Evolutionary conservation across 1,140 invertebrate genomes (phyloP).

Genomic region (Dendrolimus punctatus): DNA sequence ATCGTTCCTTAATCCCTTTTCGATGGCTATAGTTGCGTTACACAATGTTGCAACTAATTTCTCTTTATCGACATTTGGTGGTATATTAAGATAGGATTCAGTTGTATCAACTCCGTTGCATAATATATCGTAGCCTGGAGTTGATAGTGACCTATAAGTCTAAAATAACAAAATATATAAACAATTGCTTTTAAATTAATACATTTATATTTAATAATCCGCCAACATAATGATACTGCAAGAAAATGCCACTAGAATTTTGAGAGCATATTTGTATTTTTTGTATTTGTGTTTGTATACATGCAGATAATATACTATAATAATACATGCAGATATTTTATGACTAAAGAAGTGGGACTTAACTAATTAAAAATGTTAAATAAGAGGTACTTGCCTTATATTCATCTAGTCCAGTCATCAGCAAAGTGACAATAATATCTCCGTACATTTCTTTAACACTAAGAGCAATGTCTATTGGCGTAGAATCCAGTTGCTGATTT

Average conservation of each 20-base stretch:
- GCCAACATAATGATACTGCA: too few species aligned
- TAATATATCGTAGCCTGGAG: constrained; percentile 38
- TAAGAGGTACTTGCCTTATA: constrained; percentile 38
- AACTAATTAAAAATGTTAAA: too few species aligned
- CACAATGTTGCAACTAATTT: constrained; percentile 35
- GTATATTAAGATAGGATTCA: constrained; percentile 30
- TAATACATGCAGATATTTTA: too few species aligned
- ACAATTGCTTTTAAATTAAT: background rate
- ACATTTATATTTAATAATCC: too few species aligned
- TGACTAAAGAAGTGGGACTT: too few species aligned
- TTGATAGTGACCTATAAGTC: constrained; percentile 49
- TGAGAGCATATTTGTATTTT: too few species aligned
- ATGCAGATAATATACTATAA: too few species aligned
- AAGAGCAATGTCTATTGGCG: constrained; percentile 25
- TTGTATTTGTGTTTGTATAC: too few species aligned
- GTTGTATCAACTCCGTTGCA: constrained; percentile 37
- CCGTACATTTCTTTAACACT: constrained; percentile 37
- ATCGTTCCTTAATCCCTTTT: constrained; percentile 37
- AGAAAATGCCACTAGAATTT: too few species aligned
- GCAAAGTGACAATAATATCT: constrained; percentile 32
- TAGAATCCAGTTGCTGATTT: constrained; percentile 34
- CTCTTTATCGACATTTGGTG: constrained; percentile 21
- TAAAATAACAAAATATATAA: constrained; percentile 23
- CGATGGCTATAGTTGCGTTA: constrained; percentile 40
- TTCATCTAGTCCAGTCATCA: constrained; percentile 50